Conservation (phyloP, 2,888 invertebrate genomes). For the Macrophya alboannulata region DNA sequence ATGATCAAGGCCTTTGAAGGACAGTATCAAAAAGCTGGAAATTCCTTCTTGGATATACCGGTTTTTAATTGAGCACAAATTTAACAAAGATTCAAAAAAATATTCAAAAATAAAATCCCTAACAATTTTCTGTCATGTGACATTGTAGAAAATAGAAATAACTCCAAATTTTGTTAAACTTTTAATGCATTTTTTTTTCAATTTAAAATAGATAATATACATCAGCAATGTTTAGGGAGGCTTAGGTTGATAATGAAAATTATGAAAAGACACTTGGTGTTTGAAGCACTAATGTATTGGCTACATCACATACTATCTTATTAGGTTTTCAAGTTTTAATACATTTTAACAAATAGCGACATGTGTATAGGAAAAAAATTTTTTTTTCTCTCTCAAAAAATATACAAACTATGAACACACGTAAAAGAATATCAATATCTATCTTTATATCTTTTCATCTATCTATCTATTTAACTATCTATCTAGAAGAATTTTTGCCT, state of each 20-base stretch:
- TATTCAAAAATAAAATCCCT: background rate
- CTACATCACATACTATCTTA: slow-evolving; percentile 6
- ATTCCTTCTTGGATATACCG: background rate
- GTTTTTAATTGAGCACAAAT: background rate
- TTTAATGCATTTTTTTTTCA: no score
- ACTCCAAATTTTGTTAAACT: no score
- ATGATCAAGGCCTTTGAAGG: background rate
- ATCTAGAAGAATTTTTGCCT: background rate
- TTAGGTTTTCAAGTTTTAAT: background rate
- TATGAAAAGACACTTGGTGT: slow-evolving; percentile 34
- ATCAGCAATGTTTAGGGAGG: background rate
- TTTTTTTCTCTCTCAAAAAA: slow-evolving; percentile 46
- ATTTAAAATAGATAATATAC: background rate
- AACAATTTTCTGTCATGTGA: background rate
- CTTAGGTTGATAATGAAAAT: background rate
- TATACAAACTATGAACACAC: slow-evolving; percentile 58
- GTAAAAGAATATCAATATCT: slow-evolving; percentile 35
- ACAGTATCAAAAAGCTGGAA: background rate
- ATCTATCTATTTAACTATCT: background rate
- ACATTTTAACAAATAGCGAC: slow-evolving; percentile 36
- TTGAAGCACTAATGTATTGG: slow-evolving; percentile 55
- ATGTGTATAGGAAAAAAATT: slow-evolving; percentile 35
- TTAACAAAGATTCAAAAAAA: background rate
- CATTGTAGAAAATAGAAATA: no score
- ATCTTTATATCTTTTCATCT: background rate